These are phyloP conservation scores for Rapana venosa DNA, from an alignment of 2,888 invertebrate species.

Conservation along the genomic window DNA sequence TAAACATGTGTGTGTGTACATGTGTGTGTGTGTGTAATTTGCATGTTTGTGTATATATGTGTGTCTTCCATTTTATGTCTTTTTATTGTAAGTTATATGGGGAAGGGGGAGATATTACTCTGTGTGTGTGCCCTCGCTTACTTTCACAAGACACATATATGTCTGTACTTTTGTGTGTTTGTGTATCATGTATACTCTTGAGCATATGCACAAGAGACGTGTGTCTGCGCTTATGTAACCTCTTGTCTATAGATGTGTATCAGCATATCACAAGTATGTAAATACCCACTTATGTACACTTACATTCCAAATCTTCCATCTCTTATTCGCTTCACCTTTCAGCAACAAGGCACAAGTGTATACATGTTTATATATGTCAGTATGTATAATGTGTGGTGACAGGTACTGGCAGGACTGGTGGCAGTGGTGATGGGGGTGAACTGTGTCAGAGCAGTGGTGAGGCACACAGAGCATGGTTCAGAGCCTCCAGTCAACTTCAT, in stretches of 20 bases:
- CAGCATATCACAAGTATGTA: no score
- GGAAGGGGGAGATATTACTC: background rate
- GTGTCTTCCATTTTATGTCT: background rate
- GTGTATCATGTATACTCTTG: no score
- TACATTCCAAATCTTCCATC: no score
- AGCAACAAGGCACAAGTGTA: no score
- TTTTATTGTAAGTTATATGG: no score
- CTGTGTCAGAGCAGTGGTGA: background rate
- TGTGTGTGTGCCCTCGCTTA: background rate
- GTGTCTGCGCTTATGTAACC: background rate
- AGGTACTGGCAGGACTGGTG: conserved; percentile 57
- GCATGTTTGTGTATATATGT: background rate
- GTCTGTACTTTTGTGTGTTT: no score
- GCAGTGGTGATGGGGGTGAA: conserved; percentile 48
- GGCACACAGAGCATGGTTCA: conserved; percentile 50
- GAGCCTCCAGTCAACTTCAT: conserved; percentile 66
- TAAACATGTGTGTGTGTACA: background rate
- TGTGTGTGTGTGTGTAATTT: background rate
- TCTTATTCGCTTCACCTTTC: no score
- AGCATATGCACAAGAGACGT: background rate
- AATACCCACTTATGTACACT: no score
- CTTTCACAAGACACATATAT: no score
- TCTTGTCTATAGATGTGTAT: background rate
- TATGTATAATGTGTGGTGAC: conserved; percentile 34
- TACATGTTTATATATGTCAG: no score